Evolutionary conservation across 2,113 vertebrate genomes (phyloP).

Genomic region (Callipepla squamata): DNA sequence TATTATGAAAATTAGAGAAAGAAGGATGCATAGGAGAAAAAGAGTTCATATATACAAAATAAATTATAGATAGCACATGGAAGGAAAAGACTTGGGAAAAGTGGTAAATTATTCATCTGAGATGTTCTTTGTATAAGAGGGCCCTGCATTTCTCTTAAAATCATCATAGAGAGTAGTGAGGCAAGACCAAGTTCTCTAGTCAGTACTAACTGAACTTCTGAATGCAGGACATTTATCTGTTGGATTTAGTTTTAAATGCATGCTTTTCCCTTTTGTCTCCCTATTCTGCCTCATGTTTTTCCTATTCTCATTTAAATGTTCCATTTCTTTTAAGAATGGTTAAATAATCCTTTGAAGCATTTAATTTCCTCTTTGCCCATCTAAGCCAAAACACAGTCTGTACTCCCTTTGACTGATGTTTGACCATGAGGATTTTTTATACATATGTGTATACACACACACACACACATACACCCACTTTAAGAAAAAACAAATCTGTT

Average conservation of each 20-base stretch:
- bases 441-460: not conserved
- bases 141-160: not conserved
- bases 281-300: slow-evolving; percentile 16
- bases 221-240: not conserved
- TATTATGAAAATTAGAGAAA: not conserved
- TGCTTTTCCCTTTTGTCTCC: slow-evolving; percentile 17
- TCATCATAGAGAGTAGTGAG: not conserved
- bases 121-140: not conserved
- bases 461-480: not conserved
- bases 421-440: not conserved
- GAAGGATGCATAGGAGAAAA: not conserved
- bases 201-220: not conserved
- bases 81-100: not conserved
- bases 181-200: not conserved
- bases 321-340: slow-evolving; percentile 3
- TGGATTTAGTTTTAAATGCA: not conserved
- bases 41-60: not conserved
- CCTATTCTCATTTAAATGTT: not conserved
- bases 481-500: not conserved
- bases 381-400: slow-evolving; percentile 26
- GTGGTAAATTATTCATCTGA: not conserved
- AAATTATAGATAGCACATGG: not conserved
- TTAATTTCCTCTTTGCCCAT: slow-evolving; percentile 56
- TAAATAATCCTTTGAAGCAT: slow-evolving; percentile 32
- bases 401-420: not conserved